Conservation (phyloP, 2,113 vertebrate genomes). For the Glaucidium brasilianum region DNA sequence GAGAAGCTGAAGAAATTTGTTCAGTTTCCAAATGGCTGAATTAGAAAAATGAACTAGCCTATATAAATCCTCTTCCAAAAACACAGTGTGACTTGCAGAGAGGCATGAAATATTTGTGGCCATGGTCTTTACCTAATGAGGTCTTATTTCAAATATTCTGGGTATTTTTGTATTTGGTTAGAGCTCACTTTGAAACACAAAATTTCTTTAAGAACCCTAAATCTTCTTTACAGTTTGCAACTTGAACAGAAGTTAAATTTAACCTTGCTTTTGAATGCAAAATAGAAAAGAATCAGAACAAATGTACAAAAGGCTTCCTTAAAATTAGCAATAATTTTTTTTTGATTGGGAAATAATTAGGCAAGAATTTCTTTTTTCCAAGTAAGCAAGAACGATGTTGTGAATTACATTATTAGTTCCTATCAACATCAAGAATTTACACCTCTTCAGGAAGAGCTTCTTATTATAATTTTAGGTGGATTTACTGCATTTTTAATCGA, state of each 20-base stretch:
- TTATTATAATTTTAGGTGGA: neutral
- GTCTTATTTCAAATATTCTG: neutral
- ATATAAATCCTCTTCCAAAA: neutral
- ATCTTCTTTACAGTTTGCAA: neutral
- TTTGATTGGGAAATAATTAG: neutral
- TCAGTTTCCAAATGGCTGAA: neutral
- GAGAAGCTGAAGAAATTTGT: neutral
- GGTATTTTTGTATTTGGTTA: neutral
- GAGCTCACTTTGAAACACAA: neutral
- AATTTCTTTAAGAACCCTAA: neutral
- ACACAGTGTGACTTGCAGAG: neutral
- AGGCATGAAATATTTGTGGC: neutral
- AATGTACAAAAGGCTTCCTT: neutral
- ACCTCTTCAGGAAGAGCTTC: neutral
- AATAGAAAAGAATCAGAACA: neutral
- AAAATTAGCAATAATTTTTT: neutral
- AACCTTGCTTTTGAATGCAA: neutral
- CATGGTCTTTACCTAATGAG: neutral
- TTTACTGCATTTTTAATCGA: neutral
- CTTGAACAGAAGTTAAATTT: neutral
- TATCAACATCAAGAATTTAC: neutral
- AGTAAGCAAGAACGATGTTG: neutral
- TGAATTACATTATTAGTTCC: neutral
- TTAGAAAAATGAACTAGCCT: neutral
- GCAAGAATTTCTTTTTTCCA: neutral